Evolutionary conservation across 2,113 vertebrate species (phyloP).

Genomic region (Pangasianodon hypophthalmus): DNA sequence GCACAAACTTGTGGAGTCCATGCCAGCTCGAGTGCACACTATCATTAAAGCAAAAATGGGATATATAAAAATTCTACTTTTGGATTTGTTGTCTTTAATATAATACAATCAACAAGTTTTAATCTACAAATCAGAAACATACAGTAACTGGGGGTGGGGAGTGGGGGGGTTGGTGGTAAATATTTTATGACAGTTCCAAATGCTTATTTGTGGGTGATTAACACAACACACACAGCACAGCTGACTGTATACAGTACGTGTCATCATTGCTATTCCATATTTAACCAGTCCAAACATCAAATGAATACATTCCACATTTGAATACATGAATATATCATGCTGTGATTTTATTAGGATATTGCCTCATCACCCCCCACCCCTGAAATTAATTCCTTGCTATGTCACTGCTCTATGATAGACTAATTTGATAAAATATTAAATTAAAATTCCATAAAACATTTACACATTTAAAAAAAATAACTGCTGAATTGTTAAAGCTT

Average conservation of each 20-base stretch:
- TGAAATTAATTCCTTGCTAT: background rate
- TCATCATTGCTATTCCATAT: background rate
- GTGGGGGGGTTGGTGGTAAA: too few relatives aligned
- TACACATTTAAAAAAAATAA: background rate
- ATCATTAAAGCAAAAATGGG: background rate
- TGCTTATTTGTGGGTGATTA: background rate
- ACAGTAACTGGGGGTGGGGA: background rate
- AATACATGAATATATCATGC: background rate
- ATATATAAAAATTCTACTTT: background rate
- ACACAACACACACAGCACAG: background rate
- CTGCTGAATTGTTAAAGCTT: background rate
- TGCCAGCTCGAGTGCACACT: background rate
- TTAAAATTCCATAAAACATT: too few relatives aligned
- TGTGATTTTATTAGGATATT: background rate
- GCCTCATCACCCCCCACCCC: background rate
- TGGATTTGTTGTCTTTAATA: background rate
- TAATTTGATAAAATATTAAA: background rate
- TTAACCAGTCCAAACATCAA: background rate
- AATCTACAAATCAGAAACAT: background rate
- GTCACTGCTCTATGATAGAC: background rate
- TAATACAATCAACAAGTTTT: background rate
- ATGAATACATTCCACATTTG: background rate
- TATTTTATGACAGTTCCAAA: background rate
- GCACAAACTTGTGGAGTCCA: background rate
- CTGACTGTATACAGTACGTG: background rate